These are phyloP conservation scores for Spodoptera littoralis DNA, from an alignment of 2,888 invertebrate species.

Conservation along the genomic window DNA sequence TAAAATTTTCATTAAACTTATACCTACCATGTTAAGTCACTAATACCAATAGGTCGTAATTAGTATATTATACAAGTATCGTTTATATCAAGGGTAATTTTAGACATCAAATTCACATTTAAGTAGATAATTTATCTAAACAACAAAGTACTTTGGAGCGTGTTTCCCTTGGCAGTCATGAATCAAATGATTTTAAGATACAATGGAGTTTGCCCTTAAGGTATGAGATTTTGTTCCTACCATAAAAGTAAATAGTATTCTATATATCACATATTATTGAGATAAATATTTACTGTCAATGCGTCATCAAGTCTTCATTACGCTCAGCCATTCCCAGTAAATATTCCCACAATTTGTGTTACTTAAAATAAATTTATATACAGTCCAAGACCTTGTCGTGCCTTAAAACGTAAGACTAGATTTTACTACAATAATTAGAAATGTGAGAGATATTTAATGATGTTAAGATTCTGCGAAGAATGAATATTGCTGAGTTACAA, in stretches of 20 bases:
- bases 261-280: slow-evolving; percentile 85
- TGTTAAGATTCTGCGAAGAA: slow-evolving; percentile 65
- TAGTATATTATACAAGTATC: slow-evolving; percentile 62
- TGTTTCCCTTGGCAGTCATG: slow-evolving; percentile 74
- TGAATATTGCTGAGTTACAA: slow-evolving; percentile 67
- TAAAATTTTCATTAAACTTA: slow-evolving; percentile 36
- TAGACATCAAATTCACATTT: slow-evolving; percentile 79
- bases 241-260: slow-evolving; percentile 76
- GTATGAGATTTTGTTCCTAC: slow-evolving; percentile 82
- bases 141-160: slow-evolving; percentile 66
- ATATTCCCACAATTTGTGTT: slow-evolving; percentile 78
- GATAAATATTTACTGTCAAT: slow-evolving; percentile 78
- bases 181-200: slow-evolving; percentile 65
- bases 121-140: slow-evolving; percentile 68
- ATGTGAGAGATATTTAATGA: slow-evolving; percentile 75
- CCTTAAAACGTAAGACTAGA: slow-evolving; percentile 87
- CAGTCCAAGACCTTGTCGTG: slow-evolving; percentile 82
- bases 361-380: slow-evolving; percentile 81
- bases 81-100: slow-evolving; percentile 67
- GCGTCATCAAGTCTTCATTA: slow-evolving; percentile 56
- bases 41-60: slow-evolving; percentile 64
- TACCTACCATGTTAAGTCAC: slow-evolving; percentile 52
- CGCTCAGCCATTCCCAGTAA: slow-evolving; percentile 68
- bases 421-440: slow-evolving; percentile 84
- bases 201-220: slow-evolving; percentile 67